Base-by-base conservation (phyloP, 92 coral and sea anemone genomes). In the Porites cylindrica region DNA sequence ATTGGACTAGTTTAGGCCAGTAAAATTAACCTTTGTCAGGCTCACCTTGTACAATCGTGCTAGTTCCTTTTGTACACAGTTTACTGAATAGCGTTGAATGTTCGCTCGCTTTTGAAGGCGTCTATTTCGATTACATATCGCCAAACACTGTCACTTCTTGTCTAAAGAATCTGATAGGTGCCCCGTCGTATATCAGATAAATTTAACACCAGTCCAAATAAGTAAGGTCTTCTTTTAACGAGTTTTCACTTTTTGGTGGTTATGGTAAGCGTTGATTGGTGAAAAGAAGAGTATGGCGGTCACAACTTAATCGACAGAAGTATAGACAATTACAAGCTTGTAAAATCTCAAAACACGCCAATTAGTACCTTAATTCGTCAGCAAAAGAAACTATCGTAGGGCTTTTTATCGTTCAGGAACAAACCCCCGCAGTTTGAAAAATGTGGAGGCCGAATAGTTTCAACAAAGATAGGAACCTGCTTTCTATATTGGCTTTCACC, bases 321-420 rank as follows among this genome's bases (percentile, higher is more conserved):
- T 13, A 73, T n/a, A 83, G 64, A 75, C 80, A 75, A 83, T 83
- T 83, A 74, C 70, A 62, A 62, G 54, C 54, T 20, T 21, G 51
- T 74, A 75, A 51, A 63, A 83, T 75, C 21, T 54, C 66, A 83
- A 83, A 72, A 73, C 63, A 73, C n/a, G 80, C 78, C 79, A 83
- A 83, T 83, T 83, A 83, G 74, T 29, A 75, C 62, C 72, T 64
- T 74, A 83, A 73, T 73, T 83, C 75, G 59, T 73, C 72, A 51
- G 87, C 74, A 83, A 83, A 29, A 83, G 87, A 83, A 83, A 74
- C 64, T 66, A 83, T 74, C 74, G 51, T 65, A 26, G 21, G n/a
- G 52, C 56, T 62, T 73, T 38, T 83, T 63, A 74, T 65, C 87
- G 20, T 61, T 51, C 65, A 43, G n/a, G 52, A 38, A 63, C 19